A percentile compares a stretch with the other conserved stretches of the same genome.
These are phyloP conservation scores for Calidris pugnax DNA, from an alignment of 2,113 vertebrate species.

Conservation along the genomic window DNA sequence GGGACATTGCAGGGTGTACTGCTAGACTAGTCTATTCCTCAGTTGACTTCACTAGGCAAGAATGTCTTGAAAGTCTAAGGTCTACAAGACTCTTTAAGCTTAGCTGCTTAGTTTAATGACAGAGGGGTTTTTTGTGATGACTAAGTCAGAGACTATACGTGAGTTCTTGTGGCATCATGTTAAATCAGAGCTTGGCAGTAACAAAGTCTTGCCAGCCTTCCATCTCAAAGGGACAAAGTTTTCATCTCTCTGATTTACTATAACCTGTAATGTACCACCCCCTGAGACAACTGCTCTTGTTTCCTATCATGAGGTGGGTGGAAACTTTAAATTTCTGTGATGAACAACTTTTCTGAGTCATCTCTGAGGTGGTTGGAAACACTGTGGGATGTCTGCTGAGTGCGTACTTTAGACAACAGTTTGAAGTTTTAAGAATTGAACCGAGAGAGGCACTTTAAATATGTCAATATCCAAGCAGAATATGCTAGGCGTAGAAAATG, in stretches of 20 bases:
- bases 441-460: neutral
- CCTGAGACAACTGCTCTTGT: neutral
- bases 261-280: neutral
- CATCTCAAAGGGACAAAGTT: neutral
- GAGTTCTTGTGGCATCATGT: neutral
- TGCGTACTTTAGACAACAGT: neutral
- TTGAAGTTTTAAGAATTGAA: neutral
- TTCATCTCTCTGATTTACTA: neutral
- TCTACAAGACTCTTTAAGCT: neutral
- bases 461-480: neutral
- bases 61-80: neutral
- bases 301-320: neutral
- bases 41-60: neutral
- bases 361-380: neutral
- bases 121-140: neutral
- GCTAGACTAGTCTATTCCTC: neutral
- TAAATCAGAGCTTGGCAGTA: neutral
- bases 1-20: neutral
- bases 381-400: neutral
- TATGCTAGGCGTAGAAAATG: neutral
- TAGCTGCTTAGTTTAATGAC: neutral
- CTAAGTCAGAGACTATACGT: neutral
- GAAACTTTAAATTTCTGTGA: neutral
- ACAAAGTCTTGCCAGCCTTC: neutral
- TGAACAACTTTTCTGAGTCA: neutral